These are phyloP conservation scores for Montipora foliosa DNA, from an alignment of 64 coral and sea anemone species.

Conservation along the genomic window DNA sequence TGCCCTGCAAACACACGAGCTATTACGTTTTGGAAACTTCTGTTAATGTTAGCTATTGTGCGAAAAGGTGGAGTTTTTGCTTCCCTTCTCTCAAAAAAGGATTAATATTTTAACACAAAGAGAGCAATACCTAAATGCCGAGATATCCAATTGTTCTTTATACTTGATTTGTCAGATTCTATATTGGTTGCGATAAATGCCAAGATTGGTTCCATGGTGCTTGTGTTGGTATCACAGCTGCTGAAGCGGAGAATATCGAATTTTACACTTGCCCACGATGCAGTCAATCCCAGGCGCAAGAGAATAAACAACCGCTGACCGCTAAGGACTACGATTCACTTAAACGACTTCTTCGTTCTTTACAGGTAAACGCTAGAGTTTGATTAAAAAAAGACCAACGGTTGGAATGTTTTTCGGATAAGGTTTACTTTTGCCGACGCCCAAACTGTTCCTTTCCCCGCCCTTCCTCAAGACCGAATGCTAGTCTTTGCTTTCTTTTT, in stretches of 20 bases:
- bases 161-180: constrained; percentile 79
- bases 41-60: no score
- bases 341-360: constrained; percentile 85
- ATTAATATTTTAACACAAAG: no score
- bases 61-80: no score
- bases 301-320: constrained; percentile 72
- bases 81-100: no score
- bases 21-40: no score
- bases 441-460: no score
- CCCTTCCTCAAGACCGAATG: no score
- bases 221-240: constrained; percentile 90
- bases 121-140: no score
- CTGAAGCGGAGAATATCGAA: constrained; percentile 79
- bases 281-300: constrained; percentile 69
- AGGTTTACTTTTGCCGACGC: background rate
- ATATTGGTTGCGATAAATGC: constrained; percentile 94
- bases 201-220: constrained; percentile 98
- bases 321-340: constrained; percentile 86
- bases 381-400: background rate
- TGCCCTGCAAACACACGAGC: no score
- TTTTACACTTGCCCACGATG: constrained; percentile 90
- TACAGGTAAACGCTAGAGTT: constrained; percentile 65
- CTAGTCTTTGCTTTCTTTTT: no score
- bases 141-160: background rate
- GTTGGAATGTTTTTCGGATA: background rate